Percentiles rank a stretch among this genome's conserved stretches.
Conservation (phyloP, 2,113 vertebrate genomes). For the Cephalopterus ornatus region DNA sequence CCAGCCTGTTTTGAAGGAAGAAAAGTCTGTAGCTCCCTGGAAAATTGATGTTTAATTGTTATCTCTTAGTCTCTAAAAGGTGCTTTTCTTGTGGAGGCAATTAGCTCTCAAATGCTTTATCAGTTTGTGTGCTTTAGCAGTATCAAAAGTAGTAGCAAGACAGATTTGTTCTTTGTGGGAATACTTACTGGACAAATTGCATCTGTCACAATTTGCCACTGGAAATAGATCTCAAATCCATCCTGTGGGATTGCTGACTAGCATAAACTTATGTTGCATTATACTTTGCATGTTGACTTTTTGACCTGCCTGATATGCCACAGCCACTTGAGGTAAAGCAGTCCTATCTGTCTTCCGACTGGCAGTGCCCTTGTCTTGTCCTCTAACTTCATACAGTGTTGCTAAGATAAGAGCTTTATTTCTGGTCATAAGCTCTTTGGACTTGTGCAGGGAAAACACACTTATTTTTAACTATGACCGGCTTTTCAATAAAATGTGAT, state of each 20-base stretch:
- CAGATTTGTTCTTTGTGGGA: background rate
- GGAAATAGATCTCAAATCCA: background rate
- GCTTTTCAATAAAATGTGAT: constrained; percentile 7
- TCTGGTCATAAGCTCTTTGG: constrained; percentile 9
- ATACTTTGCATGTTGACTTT: background rate
- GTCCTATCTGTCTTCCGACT: constrained; percentile 1
- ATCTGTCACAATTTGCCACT: background rate
- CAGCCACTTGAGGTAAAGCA: constrained; percentile 45
- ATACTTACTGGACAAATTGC: background rate
- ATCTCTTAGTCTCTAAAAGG: background rate
- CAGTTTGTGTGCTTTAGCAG: background rate
- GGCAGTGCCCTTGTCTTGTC: constrained; percentile 49
- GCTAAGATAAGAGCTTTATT: constrained; percentile 45
- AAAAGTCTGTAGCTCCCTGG: background rate
- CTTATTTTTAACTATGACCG: constrained; percentile 50
- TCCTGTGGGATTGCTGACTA: background rate
- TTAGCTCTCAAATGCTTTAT: background rate
- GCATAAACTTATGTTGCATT: background rate
- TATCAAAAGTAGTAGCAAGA: background rate
- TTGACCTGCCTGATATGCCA: constrained; percentile 29
- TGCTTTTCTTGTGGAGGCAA: background rate
- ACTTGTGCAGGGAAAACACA: background rate
- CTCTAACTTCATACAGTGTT: constrained; percentile 13
- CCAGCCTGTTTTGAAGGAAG: background rate
- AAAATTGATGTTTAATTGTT: background rate